Conservation (phyloP, 2,888 invertebrate genomes). For the Acanthosepion esculentum region DNA sequence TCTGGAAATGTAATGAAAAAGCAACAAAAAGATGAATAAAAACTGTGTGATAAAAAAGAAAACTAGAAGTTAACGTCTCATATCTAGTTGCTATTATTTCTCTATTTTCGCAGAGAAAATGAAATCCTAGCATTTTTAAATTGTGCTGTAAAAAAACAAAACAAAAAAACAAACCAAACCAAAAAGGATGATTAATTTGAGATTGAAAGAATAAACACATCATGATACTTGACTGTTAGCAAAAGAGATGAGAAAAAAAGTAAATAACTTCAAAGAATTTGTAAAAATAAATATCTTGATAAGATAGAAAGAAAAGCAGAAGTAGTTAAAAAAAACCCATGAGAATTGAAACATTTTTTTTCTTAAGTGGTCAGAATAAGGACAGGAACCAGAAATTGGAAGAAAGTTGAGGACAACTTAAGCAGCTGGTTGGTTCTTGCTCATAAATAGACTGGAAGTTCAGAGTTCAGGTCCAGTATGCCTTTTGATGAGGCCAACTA, state of each 20-base stretch:
- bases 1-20: no score
- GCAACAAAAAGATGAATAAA: no score
- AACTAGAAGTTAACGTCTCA: no score
- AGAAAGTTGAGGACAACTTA: not conserved
- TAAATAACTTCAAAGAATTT: not conserved
- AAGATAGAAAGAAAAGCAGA: not conserved
- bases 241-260: not conserved
- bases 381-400: not conserved
- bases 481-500: not conserved
- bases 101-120: no score
- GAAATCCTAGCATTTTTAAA: no score
- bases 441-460: not conserved
- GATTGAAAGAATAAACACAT: no score
- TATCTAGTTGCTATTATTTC: no score
- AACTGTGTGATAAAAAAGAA: no score
- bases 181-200: no score
- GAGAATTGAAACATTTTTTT: not conserved
- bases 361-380: not conserved
- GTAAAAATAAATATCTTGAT: not conserved
- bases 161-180: no score
- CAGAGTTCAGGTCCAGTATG: not conserved
- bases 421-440: not conserved
- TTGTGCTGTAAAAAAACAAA: no score
- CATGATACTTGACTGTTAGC: not conserved
- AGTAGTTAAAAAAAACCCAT: not conserved